These are phyloP conservation scores for Tyrannus savana DNA, from an alignment of 2,113 vertebrate genomes.

Conservation along the genomic window DNA sequence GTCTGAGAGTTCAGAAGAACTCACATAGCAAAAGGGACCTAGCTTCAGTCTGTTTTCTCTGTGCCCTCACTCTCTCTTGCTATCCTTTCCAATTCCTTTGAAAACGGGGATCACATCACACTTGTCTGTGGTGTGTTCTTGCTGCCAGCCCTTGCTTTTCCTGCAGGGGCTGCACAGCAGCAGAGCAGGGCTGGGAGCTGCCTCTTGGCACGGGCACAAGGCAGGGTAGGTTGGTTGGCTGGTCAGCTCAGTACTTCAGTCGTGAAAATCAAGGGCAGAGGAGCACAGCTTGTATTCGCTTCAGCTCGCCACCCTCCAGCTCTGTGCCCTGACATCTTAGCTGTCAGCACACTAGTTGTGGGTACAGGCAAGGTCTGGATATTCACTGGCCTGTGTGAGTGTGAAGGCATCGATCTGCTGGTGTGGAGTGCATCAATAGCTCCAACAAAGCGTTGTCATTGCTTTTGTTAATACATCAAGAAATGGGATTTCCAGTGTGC, in stretches of 20 bases:
- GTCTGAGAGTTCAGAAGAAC: neutral
- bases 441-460: neutral
- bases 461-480: neutral
- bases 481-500: neutral
- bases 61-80: neutral
- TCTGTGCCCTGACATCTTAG: neutral
- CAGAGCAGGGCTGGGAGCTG: neutral
- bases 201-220: neutral
- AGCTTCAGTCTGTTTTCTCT: neutral
- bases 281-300: neutral
- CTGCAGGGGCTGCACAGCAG: neutral
- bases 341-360: neutral
- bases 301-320: neutral
- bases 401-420: neutral
- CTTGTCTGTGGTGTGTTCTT: fast-evolving
- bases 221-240: neutral
- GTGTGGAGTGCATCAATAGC: neutral
- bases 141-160: neutral
- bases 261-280: neutral
- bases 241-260: neutral
- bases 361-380: neutral
- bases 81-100: neutral
- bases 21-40: neutral
- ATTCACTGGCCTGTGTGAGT: neutral
- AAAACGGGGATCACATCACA: neutral